Base-by-base conservation (phyloP, 2,797 vertebrate species). In the Acrocephalus scirpaceus region DNA sequence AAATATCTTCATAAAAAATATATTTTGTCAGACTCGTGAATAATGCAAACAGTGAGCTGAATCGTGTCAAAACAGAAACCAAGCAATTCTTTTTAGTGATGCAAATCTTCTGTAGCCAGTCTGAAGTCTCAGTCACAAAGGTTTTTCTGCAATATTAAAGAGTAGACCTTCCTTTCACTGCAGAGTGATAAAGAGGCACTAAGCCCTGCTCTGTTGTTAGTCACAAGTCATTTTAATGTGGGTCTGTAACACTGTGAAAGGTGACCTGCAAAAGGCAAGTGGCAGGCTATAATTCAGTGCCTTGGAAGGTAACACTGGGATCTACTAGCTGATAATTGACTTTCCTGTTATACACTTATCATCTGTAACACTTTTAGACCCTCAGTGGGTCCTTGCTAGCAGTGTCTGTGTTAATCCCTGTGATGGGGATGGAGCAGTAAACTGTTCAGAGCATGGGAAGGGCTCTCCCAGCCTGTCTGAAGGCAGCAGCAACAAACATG, bases 151-250 rank as follows among this genome's bases (percentile, higher is more conserved):
- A 61, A 10, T 90, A 90, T 90, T 89, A 87, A 91, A 93, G 60
- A 92, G 77, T 17, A 92, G 80, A 77, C 57, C 61, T 78, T 91
- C 44, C 87, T 94, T 94, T 84, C 81, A 81, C 50, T 69, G 73
- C 32, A 72, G 82, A 88, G 91, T 86, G 86, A 84, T 81, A 86
- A 92, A 93, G 86, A 87, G 83, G 66, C 67, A 66, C 90, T 90
- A 93, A 93, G 79, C 84, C 66, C 44, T 78, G 67, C 85, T 96
- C 30, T 66, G 90, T 90, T 84, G 82, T 95, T 90, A 94, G 86
- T 77, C 86, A 86, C 78, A 90, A 94, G 81, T 86, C 97, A 96
- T 97, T 97, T 96, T 97, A 96, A 96, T 96, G 96, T 91, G 92
- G 94, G 95, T 90, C 91, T 91, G 82, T 74, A 96, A 94, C 83